These are phyloP conservation scores for Mactra quadrangularis DNA, from an alignment of 1,140 invertebrate species.

Conservation along the genomic window DNA sequence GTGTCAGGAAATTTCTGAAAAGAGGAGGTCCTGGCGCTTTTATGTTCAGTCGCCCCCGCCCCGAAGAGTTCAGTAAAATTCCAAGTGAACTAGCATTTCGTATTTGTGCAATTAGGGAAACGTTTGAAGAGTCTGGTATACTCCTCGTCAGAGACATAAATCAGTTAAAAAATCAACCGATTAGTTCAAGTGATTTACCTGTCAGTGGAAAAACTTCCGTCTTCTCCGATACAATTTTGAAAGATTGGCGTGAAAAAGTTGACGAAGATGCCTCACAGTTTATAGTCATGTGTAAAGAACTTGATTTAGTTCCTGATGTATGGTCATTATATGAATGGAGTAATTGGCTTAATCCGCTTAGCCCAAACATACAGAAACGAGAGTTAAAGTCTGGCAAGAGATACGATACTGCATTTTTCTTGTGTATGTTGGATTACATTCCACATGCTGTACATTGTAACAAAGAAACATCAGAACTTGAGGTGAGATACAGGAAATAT, in stretches of 20 bases:
- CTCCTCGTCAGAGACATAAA: constrained; percentile 87
- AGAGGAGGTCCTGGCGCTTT: constrained; percentile 51
- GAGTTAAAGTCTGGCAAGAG: no score
- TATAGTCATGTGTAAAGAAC: constrained; percentile 88
- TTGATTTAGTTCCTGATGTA: constrained; percentile 91
- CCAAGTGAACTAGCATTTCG: constrained; percentile 89
- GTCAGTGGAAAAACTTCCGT: constrained; percentile 47
- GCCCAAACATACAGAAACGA: constrained; percentile 80
- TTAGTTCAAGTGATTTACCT: background rate
- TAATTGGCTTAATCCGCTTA: constrained; percentile 92
- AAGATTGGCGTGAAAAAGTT: constrained; percentile 89
- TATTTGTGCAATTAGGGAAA: constrained; percentile 94
- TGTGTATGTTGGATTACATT: constrained; percentile 86
- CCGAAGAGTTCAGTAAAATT: constrained; percentile 65
- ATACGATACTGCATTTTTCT: constrained; percentile 92
- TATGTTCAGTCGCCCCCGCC: constrained; percentile 72
- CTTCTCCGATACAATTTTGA: constrained; percentile 77
- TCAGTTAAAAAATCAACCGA: constrained; percentile 13
- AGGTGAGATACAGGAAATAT: no score
- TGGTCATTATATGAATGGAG: constrained; percentile 93
- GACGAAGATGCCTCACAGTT: constrained; percentile 90
- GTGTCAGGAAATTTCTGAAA: constrained; percentile 60
- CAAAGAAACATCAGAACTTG: constrained; percentile 88
- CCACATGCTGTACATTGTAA: constrained; percentile 86
- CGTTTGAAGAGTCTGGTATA: constrained; percentile 95